Base-by-base conservation (phyloP, 2,797 vertebrate genomes). In the Halcyon chelicuti region DNA sequence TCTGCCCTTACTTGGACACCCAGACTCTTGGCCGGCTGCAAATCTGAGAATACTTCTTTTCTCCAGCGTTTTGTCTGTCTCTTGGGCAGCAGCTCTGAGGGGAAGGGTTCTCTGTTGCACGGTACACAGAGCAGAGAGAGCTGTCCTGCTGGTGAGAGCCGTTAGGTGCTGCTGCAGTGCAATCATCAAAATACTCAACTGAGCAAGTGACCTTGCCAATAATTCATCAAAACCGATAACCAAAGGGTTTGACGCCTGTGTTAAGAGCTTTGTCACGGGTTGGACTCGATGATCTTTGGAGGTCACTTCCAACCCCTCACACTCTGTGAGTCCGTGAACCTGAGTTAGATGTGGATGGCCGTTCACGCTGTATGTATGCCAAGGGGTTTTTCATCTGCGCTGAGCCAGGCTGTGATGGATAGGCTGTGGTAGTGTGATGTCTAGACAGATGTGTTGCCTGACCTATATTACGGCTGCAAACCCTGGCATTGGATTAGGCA, bases 161-260 rank as follows among this genome's bases (percentile, higher is more conserved):
- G 73, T 90, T 86, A 94, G 90, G 17, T 92, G 88, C 71, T 97
- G 83, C 90, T 95, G 80, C 63, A 86, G 83, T 33, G 60, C 80
- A 63, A 12, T 31, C 52, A 5, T 57, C 40, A 47, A 73, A 68
- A 70, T 26, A 66, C 44, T 33, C 54, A 47, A 51, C 2, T 0
- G 65, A 51, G 33, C 55, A 71, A 20, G 51, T 49, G 74, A 62
- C 58, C 33, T 61, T 75, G 86, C 82, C 21, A 2, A 2, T 81
- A 75, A 46, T 44, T 83, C 25, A 12, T 83, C n/a, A 75, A 3
- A 74, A 40, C 46, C 37, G 42, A 18, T 0, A 2, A 42, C 14
- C 1, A 2, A 23, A 77, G 58, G 44, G 44, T 49, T 52, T 40
- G 37, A 58, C 3, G 2, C 0, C 1, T 4, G 28, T 25, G 0